Conservation (phyloP, 2,888 invertebrate species). For the Drosophila nigritarsus region DNA sequence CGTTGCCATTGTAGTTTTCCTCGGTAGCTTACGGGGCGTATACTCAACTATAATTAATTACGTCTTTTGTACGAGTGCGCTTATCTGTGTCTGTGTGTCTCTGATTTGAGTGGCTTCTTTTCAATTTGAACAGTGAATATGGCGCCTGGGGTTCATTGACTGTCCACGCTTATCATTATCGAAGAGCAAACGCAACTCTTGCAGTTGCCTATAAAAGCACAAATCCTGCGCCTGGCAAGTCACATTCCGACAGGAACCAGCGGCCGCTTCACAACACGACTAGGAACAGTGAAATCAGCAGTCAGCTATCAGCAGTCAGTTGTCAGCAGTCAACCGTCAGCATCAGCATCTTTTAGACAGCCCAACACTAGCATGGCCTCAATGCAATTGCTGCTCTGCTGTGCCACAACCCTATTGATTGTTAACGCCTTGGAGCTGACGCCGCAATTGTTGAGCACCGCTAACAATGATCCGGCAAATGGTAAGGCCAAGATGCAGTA, state of each 20-base stretch:
- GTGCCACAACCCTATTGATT: conserved; percentile 61
- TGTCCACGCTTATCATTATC: conserved; percentile 37
- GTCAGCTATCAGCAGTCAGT: background rate
- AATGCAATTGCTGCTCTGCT: conserved; percentile 66
- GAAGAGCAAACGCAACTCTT: conserved; percentile 2
- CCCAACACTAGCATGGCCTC: conserved; percentile 64
- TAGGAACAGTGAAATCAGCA: conserved; percentile 8
- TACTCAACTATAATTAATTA: conserved; percentile 75
- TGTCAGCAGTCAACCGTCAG: background rate
- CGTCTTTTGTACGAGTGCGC: conserved; percentile 36
- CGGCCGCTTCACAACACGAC: conserved; percentile 18
- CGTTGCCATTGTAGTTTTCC: conserved; percentile 36
- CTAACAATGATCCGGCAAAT: conserved; percentile 49
- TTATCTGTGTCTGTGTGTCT: conserved; percentile 19
- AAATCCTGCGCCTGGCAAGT: conserved; percentile 26
- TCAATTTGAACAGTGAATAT: conserved; percentile 66
- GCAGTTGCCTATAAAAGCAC: conserved; percentile 60
- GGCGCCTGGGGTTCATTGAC: conserved; percentile 66
- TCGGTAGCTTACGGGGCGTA: conserved; percentile 59
- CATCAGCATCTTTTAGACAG: conserved; percentile 16
- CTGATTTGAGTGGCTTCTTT: conserved; percentile 71
- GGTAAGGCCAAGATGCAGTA: conserved; percentile 68
- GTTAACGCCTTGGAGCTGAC: conserved; percentile 70
- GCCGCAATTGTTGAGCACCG: conserved; percentile 63
- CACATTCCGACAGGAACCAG: conserved; percentile 53